These are phyloP conservation scores for Lota lota DNA, from an alignment of 2,113 vertebrate genomes.

Conservation along the genomic window DNA sequence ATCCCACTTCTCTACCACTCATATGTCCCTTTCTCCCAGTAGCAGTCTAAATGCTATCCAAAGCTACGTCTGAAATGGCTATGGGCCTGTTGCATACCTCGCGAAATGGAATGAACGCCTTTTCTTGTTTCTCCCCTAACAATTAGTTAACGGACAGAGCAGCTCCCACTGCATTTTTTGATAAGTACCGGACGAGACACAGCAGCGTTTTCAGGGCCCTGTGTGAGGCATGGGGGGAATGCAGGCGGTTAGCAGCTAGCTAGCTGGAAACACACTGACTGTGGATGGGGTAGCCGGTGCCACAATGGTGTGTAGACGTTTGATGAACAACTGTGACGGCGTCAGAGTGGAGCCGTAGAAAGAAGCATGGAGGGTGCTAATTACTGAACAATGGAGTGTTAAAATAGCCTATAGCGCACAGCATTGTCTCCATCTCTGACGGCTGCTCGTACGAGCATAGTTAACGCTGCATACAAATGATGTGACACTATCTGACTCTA, in stretches of 20 bases:
- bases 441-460: too few species aligned
- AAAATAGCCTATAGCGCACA: too few species aligned
- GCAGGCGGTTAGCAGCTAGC: slow-evolving; percentile 42
- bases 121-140: slow-evolving; percentile 9
- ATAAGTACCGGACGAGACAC: slow-evolving; percentile 32
- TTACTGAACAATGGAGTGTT: too few species aligned
- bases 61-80: not conserved
- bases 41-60: slow-evolving; percentile 1
- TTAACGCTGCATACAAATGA: too few species aligned
- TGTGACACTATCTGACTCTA: too few species aligned
- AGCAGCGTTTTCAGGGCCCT: slow-evolving; percentile 17
- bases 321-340: too few species aligned
- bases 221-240: slow-evolving; percentile 53
- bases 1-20: not conserved
- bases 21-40: slow-evolving; percentile 18
- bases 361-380: not conserved
- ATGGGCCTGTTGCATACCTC: not conserved
- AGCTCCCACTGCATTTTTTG: slow-evolving; percentile 37
- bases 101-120: slow-evolving; percentile 3
- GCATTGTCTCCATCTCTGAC: too few species aligned
- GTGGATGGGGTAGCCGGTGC: slow-evolving; percentile 19
- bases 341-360: not conserved
- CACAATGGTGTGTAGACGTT: slow-evolving; percentile 26
- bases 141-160: slow-evolving; percentile 52
- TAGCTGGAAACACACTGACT: slow-evolving; percentile 19